These are phyloP conservation scores for Macaria notata DNA, from an alignment of 2,888 invertebrate species.

Conservation along the genomic window DNA sequence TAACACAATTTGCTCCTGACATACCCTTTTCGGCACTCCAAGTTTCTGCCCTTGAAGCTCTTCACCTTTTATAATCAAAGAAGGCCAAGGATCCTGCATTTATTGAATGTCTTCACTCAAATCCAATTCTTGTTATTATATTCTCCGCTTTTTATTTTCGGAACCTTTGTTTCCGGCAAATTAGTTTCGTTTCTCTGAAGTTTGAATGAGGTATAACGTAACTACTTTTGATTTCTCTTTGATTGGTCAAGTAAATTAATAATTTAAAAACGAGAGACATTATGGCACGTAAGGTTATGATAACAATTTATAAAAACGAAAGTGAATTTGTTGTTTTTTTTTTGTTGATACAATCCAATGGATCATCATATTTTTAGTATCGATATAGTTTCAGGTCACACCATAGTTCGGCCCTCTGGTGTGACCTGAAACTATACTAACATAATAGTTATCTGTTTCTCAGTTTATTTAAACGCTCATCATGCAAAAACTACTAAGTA, in stretches of 20 bases:
- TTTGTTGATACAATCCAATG: no score
- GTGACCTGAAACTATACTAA: no score
- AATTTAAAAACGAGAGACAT: not conserved
- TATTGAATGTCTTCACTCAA: constrained; percentile 55
- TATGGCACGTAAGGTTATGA: no score
- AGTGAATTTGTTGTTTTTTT: no score
- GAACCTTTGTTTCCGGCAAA: constrained; percentile 16
- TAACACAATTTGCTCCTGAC: constrained; percentile 62
- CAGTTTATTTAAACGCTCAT: no score
- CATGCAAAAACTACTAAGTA: no score
- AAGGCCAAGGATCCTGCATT: constrained; percentile 58
- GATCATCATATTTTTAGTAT: no score
- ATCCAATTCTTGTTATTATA: constrained; percentile 44
- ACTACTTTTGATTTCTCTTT: no score
- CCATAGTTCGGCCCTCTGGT: no score
- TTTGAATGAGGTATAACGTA: not conserved
- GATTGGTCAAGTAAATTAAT: not conserved
- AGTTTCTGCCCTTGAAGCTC: constrained; percentile 56
- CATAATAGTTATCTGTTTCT: no score
- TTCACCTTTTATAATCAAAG: constrained; percentile 72
- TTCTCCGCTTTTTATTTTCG: constrained; percentile 17
- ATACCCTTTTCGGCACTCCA: constrained; percentile 62
- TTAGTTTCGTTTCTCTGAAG: constrained; percentile 9
- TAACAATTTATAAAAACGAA: no score
- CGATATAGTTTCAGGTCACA: no score